Conservation (phyloP, 35 echinoderm and acorn worm species). For the Nesometra sesokonis region DNA sequence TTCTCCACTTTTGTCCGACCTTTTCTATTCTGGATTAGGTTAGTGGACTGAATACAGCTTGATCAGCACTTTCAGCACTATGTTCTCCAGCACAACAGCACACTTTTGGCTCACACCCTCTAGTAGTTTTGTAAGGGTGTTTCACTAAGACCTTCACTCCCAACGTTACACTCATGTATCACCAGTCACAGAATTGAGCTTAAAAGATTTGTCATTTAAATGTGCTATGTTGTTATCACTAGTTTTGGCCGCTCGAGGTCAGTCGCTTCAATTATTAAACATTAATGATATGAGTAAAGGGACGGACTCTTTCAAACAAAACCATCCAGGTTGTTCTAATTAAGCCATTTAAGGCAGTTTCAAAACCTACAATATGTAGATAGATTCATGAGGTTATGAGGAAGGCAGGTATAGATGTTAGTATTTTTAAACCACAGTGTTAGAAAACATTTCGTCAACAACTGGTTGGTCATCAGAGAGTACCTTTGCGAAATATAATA, state of each 20-base stretch:
- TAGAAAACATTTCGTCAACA: neutral
- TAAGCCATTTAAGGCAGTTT: too few species aligned
- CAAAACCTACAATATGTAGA: too few species aligned
- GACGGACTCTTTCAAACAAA: too few species aligned
- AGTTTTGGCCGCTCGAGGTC: neutral
- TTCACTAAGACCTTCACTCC: neutral
- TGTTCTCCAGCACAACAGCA: neutral
- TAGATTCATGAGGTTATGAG: slow-evolving; percentile 16
- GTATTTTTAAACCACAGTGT: slow-evolving; percentile 20
- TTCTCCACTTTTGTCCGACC: neutral
- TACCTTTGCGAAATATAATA: slow-evolving; percentile 42
- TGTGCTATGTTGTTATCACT: too few species aligned
- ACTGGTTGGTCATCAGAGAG: slow-evolving; percentile 25
- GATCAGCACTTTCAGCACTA: slow-evolving; percentile 25
- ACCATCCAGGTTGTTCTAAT: too few species aligned
- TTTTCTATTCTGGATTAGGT: neutral
- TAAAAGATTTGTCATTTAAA: slow-evolving; percentile 9
- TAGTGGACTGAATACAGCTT: slow-evolving; percentile 36
- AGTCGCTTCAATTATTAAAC: neutral
- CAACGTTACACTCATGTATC: neutral
- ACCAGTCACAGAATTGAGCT: slow-evolving; percentile 4
- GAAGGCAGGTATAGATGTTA: slow-evolving; percentile 33
- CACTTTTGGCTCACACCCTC: slow-evolving; percentile 11
- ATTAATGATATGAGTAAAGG: too few species aligned
- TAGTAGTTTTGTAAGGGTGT: slow-evolving; percentile 24